Evolutionary conservation across 1,140 invertebrate genomes (phyloP).

Genomic region (Lithobius niger): DNA sequence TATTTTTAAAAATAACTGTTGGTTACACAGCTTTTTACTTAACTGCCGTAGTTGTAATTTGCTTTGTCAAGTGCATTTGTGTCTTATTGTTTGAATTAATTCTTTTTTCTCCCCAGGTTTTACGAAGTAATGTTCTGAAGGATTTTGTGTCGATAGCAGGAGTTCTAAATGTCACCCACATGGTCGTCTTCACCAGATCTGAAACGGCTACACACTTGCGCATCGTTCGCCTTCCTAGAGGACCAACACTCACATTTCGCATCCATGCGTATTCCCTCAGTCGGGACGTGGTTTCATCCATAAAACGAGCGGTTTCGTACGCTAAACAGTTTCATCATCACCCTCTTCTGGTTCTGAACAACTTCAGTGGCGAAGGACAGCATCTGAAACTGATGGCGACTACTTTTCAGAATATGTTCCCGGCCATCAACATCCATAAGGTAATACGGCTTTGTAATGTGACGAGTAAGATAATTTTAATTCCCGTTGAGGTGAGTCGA

Average conservation of each 20-base stretch:
- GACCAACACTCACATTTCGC: constrained; percentile 62
- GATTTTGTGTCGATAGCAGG: constrained; percentile 43
- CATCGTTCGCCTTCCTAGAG: constrained; percentile 37
- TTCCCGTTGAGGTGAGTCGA: too few species aligned
- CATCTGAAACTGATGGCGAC: constrained; percentile 84
- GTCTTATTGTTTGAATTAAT: too few species aligned
- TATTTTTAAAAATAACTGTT: too few species aligned
- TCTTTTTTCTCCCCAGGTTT: constrained; percentile 1
- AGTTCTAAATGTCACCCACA: constrained; percentile 40
- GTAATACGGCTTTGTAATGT: too few species aligned
- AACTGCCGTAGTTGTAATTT: too few species aligned
- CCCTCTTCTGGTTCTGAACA: constrained; percentile 85
- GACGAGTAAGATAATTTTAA: too few species aligned
- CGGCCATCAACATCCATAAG: constrained; percentile 82
- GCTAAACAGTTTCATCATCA: constrained; percentile 67
- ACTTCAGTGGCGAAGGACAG: constrained; percentile 72
- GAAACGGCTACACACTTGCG: constrained; percentile 34
- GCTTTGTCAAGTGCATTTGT: too few species aligned
- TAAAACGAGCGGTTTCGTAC: constrained; percentile 66
- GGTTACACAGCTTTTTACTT: too few species aligned
- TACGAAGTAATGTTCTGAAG: constrained; percentile 37
- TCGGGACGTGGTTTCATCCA: constrained; percentile 67
- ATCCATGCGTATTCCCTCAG: constrained; percentile 67
- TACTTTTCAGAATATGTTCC: constrained; percentile 98
- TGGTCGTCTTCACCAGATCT: constrained; percentile 40